Conservation (phyloP, 2,113 vertebrate genomes). For the Talpa occidentalis region DNA sequence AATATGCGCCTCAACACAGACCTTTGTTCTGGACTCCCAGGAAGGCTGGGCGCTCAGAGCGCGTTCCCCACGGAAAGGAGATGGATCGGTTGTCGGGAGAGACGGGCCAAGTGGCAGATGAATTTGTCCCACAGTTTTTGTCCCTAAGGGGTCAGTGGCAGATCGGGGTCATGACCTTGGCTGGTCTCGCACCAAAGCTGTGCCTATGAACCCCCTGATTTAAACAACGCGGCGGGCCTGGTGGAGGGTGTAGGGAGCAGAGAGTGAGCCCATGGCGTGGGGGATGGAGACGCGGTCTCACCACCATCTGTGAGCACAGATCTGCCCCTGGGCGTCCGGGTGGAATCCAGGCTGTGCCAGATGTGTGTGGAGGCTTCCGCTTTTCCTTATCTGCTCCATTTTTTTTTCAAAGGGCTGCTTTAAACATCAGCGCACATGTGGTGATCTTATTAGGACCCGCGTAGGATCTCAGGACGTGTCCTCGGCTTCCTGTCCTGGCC, state of each 20-base stretch:
- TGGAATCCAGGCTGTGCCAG: not conserved
- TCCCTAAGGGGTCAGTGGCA: not conserved
- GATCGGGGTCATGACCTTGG: not conserved
- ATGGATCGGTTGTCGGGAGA: not conserved
- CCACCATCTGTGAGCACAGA: too few species aligned
- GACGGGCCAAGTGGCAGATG: not conserved
- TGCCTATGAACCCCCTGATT: not conserved
- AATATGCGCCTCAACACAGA: not conserved
- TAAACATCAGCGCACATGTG: not conserved
- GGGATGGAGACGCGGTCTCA: too few species aligned
- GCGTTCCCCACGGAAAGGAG: too few species aligned
- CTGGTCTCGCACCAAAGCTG: not conserved
- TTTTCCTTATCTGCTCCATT: not conserved
- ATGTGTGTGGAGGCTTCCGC: too few species aligned
- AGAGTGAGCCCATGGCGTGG: fast-evolving
- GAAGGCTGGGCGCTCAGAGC: too few species aligned
- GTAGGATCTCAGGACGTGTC: too few species aligned
- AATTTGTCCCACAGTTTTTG: not conserved
- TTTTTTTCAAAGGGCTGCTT: not conserved
- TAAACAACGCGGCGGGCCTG: fast-evolving
- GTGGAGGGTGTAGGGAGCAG: fast-evolving
- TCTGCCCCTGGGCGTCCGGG: not conserved
- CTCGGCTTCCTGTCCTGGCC: too few species aligned
- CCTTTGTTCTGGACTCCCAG: not conserved
- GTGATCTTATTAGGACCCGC: not conserved